A percentile compares a stretch with the other conserved stretches of the same genome.
These are phyloP conservation scores for Bilobella aurantiaca DNA, from an alignment of 1,140 invertebrate genomes.

Conservation along the genomic window DNA sequence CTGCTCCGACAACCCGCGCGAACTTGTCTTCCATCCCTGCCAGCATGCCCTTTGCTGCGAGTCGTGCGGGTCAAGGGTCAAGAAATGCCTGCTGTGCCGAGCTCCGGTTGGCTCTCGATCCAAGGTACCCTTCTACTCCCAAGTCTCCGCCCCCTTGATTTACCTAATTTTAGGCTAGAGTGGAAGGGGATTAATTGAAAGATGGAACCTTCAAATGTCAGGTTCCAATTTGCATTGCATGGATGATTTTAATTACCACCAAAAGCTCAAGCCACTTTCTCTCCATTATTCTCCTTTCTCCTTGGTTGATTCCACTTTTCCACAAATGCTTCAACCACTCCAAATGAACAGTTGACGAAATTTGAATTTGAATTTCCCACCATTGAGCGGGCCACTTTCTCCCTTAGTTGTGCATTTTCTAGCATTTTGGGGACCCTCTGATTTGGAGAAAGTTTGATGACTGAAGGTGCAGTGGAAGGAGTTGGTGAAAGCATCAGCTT, in stretches of 20 bases:
- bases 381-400: no score
- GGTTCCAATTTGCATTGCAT: not conserved
- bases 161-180: not conserved
- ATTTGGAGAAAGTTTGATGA: no score
- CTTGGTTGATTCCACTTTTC: no score
- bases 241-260: not conserved
- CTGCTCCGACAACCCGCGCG: constrained; percentile 83
- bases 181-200: constrained; percentile 3
- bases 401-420: no score
- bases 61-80: constrained; percentile 78
- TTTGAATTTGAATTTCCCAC: no score
- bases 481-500: no score
- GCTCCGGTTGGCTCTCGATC: constrained; percentile 63
- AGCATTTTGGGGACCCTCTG: no score
- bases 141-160: constrained; percentile 9
- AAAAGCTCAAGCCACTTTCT: no score
- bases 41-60: constrained; percentile 88
- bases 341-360: no score
- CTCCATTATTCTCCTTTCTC: no score
- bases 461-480: no score
- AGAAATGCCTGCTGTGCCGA: constrained; percentile 89
- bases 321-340: no score
- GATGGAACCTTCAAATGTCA: constrained; percentile 13
- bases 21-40: constrained; percentile 76
- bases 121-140: constrained; percentile 52